Conservation (phyloP, 2,113 vertebrate genomes). For the Etheostoma spectabile region DNA sequence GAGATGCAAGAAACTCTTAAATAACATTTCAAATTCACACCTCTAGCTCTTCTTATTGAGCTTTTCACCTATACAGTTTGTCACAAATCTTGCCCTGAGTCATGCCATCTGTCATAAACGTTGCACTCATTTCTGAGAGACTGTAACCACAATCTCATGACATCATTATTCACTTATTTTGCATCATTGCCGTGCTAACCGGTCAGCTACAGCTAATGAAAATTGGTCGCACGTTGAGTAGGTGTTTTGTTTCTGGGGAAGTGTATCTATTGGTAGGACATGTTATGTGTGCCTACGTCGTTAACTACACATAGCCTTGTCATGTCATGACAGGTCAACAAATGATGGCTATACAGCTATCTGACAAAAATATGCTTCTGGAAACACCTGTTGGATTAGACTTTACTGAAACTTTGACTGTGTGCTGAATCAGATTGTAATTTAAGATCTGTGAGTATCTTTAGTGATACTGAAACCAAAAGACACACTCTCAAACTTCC, state of each 20-base stretch:
- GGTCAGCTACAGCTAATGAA: background rate
- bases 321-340: background rate
- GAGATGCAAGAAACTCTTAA: background rate
- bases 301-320: background rate
- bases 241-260: background rate
- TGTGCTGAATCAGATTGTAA: constrained; percentile 24
- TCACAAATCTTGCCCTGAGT: background rate
- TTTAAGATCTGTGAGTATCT: background rate
- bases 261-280: background rate
- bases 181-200: background rate
- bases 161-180: constrained; percentile 18
- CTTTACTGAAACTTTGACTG: constrained; percentile 19
- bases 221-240: background rate
- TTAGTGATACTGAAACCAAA: constrained; percentile 47
- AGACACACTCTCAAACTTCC: constrained; percentile 1
- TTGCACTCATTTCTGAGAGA: constrained; percentile 3
- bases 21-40: background rate
- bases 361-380: background rate
- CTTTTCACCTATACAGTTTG: constrained; percentile 20
- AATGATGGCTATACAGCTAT: background rate
- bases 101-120: constrained; percentile 14
- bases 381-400: background rate
- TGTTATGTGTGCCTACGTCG: background rate
- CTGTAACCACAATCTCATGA: background rate
- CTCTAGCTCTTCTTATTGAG: background rate